Evolutionary conservation across 2,888 invertebrate species (phyloP), one percentile per base, ranked within the genome.

Genomic region (Drosophila siamana): DNA sequence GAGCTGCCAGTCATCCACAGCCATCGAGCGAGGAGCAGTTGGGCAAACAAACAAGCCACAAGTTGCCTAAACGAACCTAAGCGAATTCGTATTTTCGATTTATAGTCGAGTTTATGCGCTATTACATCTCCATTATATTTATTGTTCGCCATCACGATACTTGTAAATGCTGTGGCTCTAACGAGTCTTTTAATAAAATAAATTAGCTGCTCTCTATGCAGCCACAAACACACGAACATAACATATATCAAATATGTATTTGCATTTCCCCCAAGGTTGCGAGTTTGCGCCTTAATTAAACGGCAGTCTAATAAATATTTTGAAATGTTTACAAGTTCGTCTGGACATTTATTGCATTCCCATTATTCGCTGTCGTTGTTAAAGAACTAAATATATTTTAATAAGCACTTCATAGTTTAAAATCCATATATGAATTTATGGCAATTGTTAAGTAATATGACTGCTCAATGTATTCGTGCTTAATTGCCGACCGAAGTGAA

Each of bases 1-100:
- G 38, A 41, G 50, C 33, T 40, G 67, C 51, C 68, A 59, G 26
- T 59, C 54, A 36, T 55, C 43, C 19, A n/a, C 52, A 55, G 36
- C 36, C 36, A 36, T 36, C n/a, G n/a, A n/a, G n/a, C n/a, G n/a
- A n/a, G n/a, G n/a, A n/a, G n/a, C n/a, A n/a, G n/a, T 30, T 43
- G 41, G 24, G 52, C 52, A 24, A 40, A 16, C 24, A 26, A 16
- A 4, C 4, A 24, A 24, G 4, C 24, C 4, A 13, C 36, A 6
- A 36, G 13, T 26, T 51, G 30, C 48, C 30, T n/a, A 51, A 44
- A 59, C 38, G 22, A n/a, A n/a, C n/a, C n/a, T n/a, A n/a, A n/a
- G n/a, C 22, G 0, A 15, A 24, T n/a, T 33, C n/a, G 36, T 13
- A 48, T 65, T 54, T 47, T 28, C 48, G 13, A 52, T 44, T 66